These are phyloP conservation scores for Apamea epomidion DNA, from an alignment of 2,888 invertebrate species.

Conservation along the genomic window DNA sequence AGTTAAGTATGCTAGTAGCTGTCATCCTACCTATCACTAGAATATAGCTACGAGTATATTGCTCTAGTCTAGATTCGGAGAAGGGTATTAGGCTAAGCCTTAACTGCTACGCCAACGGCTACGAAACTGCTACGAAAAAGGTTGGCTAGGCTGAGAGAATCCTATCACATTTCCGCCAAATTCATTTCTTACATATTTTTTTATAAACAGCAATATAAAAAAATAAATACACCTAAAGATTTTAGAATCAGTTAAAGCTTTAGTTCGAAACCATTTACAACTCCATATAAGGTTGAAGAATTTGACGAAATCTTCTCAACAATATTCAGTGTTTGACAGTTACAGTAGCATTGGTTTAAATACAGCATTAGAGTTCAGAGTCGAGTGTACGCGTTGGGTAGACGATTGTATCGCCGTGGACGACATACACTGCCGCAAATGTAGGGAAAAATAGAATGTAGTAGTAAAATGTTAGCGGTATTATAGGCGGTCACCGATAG, in stretches of 20 bases:
- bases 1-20: conserved; percentile 1
- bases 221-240: conserved; percentile 26
- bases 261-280: conserved; percentile 65
- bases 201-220: conserved; percentile 1
- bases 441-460: conserved; percentile 69
- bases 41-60: not conserved
- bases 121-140: conserved; percentile 32
- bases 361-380: conserved; percentile 74
- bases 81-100: conserved; percentile 4
- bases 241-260: conserved; percentile 59
- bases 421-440: conserved; percentile 77
- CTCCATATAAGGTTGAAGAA: conserved; percentile 71
- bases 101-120: conserved; percentile 38
- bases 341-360: conserved; percentile 79
- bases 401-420: conserved; percentile 54
- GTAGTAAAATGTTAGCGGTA: conserved; percentile 72
- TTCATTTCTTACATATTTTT: not conserved
- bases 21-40: not conserved
- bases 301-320: conserved; percentile 77
- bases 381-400: conserved; percentile 58
- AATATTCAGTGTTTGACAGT: conserved; percentile 80
- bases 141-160: not conserved
- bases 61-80: not conserved
- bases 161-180: not conserved
- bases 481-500: conserved; percentile 72